These are phyloP conservation scores for Carassius carassius DNA, from an alignment of 2,113 vertebrate species.

Conservation along the genomic window DNA sequence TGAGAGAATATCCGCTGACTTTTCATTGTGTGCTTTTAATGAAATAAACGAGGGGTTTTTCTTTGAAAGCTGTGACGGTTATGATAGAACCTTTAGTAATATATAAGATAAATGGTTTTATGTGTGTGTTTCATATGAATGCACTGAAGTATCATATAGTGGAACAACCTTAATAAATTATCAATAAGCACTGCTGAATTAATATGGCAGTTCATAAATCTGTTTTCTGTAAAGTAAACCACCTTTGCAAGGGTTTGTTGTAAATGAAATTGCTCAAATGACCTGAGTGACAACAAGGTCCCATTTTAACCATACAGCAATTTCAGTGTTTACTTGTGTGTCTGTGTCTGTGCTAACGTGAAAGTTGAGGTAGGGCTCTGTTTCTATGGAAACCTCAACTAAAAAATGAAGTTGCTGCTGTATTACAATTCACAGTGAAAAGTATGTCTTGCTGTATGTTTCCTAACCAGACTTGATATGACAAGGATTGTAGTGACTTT, in stretches of 20 bases:
- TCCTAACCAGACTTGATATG: not conserved
- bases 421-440: slow-evolving; percentile 57
- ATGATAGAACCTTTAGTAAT: not conserved
- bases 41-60: not conserved
- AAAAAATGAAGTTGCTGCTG: slow-evolving; percentile 64
- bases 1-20: not conserved
- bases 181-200: not conserved
- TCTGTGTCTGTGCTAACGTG: slow-evolving; percentile 50
- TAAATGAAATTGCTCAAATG: not conserved
- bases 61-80: not conserved
- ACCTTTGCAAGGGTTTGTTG: not conserved
- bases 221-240: not conserved
- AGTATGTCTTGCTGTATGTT: not conserved
- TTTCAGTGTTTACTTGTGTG: slow-evolving; percentile 50
- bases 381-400: slow-evolving; percentile 78
- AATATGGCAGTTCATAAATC: slow-evolving; percentile 4
- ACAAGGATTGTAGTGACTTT: not conserved
- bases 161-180: not conserved
- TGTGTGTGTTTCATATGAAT: not conserved
- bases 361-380: slow-evolving; percentile 69
- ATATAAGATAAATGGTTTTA: not conserved
- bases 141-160: not conserved
- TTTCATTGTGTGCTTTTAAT: slow-evolving; percentile 12
- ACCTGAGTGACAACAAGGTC: not conserved
- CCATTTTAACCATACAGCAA: not conserved